These are phyloP conservation scores for Oegoconia quadripuncta DNA, from an alignment of 2,888 invertebrate genomes.

Conservation along the genomic window DNA sequence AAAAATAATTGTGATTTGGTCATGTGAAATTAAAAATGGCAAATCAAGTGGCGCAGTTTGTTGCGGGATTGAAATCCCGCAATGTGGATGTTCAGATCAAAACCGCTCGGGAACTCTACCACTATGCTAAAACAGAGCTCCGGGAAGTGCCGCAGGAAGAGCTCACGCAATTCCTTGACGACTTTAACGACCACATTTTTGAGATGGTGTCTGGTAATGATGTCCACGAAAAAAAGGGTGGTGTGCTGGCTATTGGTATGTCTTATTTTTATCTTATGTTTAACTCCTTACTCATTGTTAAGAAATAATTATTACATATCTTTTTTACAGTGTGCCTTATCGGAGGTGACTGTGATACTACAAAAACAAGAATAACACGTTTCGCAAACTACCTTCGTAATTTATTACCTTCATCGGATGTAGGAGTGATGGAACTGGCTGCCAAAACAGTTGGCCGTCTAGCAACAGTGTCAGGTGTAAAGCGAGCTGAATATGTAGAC, in stretches of 20 bases:
- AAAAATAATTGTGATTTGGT: no score
- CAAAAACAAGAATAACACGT: slow-evolving; percentile 92
- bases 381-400: slow-evolving; percentile 96
- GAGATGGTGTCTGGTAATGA: slow-evolving; percentile 97
- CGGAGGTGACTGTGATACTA: slow-evolving; percentile 95
- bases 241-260: slow-evolving; percentile 93
- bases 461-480: slow-evolving; percentile 94
- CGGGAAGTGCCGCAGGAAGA: slow-evolving; percentile 95
- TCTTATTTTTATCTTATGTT: neutral
- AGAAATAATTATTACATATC: slow-evolving; percentile 5
- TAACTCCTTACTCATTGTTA: slow-evolving; percentile 1
- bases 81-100: slow-evolving; percentile 91
- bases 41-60: slow-evolving; percentile 86
- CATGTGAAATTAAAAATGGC: slow-evolving; percentile 48
- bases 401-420: slow-evolving; percentile 93
- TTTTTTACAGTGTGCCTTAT: slow-evolving; percentile 89
- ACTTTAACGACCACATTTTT: slow-evolving; percentile 96
- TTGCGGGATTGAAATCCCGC: slow-evolving; percentile 92
- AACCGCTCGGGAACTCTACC: slow-evolving; percentile 92
- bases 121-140: slow-evolving; percentile 94
- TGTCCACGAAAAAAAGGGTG: slow-evolving; percentile 96
- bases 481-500: slow-evolving; percentile 98
- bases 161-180: slow-evolving; percentile 93
- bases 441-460: slow-evolving; percentile 96
- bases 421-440: slow-evolving; percentile 96